Conservation (phyloP, 2,113 vertebrate species). For the Nothocercus nigrocapillus region DNA sequence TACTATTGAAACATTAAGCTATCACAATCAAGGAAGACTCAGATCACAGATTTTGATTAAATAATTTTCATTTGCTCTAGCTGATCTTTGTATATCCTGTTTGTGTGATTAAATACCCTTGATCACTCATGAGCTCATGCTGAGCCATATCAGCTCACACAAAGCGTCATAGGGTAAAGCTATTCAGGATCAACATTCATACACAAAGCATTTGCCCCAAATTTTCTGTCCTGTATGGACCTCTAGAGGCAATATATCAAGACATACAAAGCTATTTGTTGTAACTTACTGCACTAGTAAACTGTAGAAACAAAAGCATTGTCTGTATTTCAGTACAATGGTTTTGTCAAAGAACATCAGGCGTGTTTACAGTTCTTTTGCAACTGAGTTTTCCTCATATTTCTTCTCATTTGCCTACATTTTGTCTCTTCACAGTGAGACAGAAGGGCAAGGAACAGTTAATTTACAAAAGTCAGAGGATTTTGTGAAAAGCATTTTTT, state of each 20-base stretch:
- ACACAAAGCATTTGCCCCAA: neutral
- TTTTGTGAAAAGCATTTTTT: neutral
- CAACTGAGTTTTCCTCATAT: neutral
- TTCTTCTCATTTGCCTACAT: neutral
- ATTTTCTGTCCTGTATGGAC: neutral
- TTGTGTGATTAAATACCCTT: conserved; percentile 25
- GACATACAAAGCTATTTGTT: neutral
- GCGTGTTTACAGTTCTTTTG: neutral
- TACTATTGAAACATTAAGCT: neutral
- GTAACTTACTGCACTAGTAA: neutral
- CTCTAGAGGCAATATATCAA: neutral
- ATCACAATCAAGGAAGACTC: neutral
- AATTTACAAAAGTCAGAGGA: neutral
- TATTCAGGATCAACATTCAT: neutral
- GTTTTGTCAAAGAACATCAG: neutral
- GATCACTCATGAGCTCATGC: neutral
- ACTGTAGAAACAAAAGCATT: neutral
- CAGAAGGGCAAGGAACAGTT: neutral
- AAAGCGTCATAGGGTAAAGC: neutral
- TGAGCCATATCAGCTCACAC: neutral
- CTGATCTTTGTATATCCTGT: conserved; percentile 8
- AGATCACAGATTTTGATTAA: conserved; percentile 14
- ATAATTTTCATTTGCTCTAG: neutral
- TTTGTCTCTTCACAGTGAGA: neutral
- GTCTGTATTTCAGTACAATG: neutral